These are phyloP conservation scores for Heliothis peltigera DNA, from an alignment of 2,888 invertebrate species.

Conservation along the genomic window DNA sequence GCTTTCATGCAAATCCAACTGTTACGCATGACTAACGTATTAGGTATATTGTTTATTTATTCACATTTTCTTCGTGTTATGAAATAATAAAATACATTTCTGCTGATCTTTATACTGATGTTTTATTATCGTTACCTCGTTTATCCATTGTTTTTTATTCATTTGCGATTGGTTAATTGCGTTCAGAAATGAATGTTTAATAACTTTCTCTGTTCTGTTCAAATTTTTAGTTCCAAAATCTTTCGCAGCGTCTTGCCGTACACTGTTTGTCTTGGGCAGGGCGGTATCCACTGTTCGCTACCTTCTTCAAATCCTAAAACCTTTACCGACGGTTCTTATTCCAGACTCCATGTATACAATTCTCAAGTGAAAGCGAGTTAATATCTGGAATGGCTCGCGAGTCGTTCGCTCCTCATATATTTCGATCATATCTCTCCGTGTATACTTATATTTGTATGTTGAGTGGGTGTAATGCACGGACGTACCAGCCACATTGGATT, in stretches of 20 bases:
- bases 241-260: no score
- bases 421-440: slow-evolving; percentile 68
- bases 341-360: slow-evolving; percentile 38
- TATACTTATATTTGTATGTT: slow-evolving; percentile 67
- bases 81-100: slow-evolving; percentile 2
- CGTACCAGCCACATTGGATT: slow-evolving; percentile 51
- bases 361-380: slow-evolving; percentile 43
- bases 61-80: slow-evolving; percentile 4
- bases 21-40: slow-evolving; percentile 2
- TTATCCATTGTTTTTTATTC: neutral
- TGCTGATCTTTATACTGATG: slow-evolving; percentile 7
- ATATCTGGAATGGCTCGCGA: slow-evolving; percentile 48
- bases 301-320: neutral
- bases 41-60: slow-evolving; percentile 3
- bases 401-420: slow-evolving; percentile 64
- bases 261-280: no score
- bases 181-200: no score
- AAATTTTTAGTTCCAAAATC: neutral
- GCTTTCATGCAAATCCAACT: slow-evolving; percentile 26
- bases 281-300: no score
- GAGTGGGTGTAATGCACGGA: slow-evolving; percentile 70
- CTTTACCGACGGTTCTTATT: slow-evolving; percentile 17
- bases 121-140: slow-evolving; percentile 3
- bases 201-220: neutral
- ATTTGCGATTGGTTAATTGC: slow-evolving; percentile 5